These are phyloP conservation scores for Anolis apletophallus DNA, from an alignment of 2,797 vertebrate species.

Conservation along the genomic window DNA sequence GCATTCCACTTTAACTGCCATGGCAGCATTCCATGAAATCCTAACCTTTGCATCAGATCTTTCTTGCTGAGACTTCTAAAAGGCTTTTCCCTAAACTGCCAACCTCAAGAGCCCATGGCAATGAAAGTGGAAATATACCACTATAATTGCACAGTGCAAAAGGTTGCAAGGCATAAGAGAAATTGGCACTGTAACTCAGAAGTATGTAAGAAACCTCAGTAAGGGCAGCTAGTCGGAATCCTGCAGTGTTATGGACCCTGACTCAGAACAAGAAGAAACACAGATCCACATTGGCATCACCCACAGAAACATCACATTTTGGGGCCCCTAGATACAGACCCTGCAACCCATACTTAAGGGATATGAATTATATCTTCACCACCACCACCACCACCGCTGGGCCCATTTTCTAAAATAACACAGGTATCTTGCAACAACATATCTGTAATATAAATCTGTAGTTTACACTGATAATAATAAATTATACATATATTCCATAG, in stretches of 20 bases:
- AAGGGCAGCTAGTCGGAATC: not conserved
- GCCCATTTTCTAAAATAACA: not conserved
- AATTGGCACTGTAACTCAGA: not conserved
- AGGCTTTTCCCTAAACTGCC: too few species aligned
- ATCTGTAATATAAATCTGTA: not conserved
- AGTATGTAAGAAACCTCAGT: not conserved
- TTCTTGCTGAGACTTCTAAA: too few species aligned
- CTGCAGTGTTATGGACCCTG: not conserved
- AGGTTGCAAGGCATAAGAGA: not conserved
- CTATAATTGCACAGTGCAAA: too few species aligned
- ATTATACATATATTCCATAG: not conserved
- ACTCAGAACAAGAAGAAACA: not conserved
- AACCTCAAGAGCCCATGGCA: too few species aligned
- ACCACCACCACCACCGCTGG: too few species aligned
- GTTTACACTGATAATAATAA: not conserved
- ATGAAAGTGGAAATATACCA: too few species aligned
- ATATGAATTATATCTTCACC: not conserved
- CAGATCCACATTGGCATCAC: not conserved
- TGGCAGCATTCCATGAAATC: too few species aligned
- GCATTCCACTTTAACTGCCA: too few species aligned
- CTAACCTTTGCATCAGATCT: too few species aligned
- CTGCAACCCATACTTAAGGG: not conserved
- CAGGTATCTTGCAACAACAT: not conserved
- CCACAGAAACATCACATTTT: not conserved
- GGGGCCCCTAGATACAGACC: too few species aligned